phyloP scores from a whole-genome alignment of 2,888 invertebrate species.

The Lutraria lutraria region DNA sequence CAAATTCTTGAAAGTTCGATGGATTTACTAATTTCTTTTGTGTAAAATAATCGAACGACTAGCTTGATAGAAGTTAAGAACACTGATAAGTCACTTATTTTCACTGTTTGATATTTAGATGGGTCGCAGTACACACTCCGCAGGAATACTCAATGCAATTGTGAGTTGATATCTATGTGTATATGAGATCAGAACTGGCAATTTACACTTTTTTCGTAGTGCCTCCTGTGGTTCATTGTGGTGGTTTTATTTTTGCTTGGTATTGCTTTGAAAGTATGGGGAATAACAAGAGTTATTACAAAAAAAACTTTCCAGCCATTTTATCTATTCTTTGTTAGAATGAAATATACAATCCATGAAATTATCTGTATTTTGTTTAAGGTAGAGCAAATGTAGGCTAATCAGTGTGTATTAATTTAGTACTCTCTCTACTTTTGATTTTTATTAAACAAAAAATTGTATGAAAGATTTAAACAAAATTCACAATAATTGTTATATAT shows the following conservation, averaged over 20 bases:
- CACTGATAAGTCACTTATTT: background rate
- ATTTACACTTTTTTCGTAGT: conserved; percentile 28
- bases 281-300: background rate
- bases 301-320: background rate
- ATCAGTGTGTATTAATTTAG: background rate
- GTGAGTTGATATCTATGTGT: conserved; percentile 49
- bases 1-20: no score
- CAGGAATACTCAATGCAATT: conserved; percentile 58
- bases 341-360: background rate
- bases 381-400: background rate
- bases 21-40: no score
- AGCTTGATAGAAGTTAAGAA: background rate
- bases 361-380: background rate
- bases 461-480: no score
- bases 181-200: conserved; percentile 2
- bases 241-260: conserved; percentile 17
- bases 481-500: no score
- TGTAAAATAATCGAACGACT: no score
- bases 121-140: conserved; percentile 63
- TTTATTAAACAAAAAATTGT: no score
- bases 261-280: conserved; percentile 34
- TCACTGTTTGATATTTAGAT: conserved; percentile 65
- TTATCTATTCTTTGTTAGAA: background rate
- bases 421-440: no score
- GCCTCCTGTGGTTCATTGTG: conserved; percentile 35